phyloP scores from a whole-genome alignment of 2,888 invertebrate genomes.

The Sinodicranocentrus sp. region DNA sequence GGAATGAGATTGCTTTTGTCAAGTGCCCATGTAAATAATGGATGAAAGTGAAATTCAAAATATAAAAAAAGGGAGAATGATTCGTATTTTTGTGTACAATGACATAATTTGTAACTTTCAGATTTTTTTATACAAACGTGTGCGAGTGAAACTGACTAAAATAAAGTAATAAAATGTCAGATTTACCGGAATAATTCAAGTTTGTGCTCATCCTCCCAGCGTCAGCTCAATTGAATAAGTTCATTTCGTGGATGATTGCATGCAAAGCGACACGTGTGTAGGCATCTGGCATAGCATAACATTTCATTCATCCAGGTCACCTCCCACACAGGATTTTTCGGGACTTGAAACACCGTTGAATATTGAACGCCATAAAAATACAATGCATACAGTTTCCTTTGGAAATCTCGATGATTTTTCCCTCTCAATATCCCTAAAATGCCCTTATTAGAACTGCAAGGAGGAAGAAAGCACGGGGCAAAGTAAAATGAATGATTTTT shows the following conservation, averaged over 20 bases:
- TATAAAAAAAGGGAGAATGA: not conserved
- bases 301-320: slow-evolving; percentile 7
- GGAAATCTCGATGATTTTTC: not conserved
- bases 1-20: not conserved
- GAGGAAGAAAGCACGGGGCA: not conserved
- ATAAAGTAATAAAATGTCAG: not conserved
- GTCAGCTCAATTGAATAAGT: not conserved
- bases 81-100: too few species aligned
- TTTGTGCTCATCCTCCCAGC: not conserved
- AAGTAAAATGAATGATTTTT: slow-evolving; percentile 27
- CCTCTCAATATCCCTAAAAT: not conserved
- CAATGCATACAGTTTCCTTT: not conserved
- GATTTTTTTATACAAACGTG: too few species aligned
- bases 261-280: not conserved
- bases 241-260: slow-evolving; percentile 13
- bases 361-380: not conserved
- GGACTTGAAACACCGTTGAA: not conserved
- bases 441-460: not conserved
- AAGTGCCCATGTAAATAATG: not conserved
- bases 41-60: not conserved
- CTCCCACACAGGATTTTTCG: not conserved
- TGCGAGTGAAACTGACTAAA: not conserved
- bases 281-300: not conserved
- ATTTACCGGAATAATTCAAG: not conserved
- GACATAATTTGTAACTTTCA: not conserved